phyloP scores from a whole-genome alignment of 2,113 vertebrate genomes.

The Plestiodon gilberti region DNA sequence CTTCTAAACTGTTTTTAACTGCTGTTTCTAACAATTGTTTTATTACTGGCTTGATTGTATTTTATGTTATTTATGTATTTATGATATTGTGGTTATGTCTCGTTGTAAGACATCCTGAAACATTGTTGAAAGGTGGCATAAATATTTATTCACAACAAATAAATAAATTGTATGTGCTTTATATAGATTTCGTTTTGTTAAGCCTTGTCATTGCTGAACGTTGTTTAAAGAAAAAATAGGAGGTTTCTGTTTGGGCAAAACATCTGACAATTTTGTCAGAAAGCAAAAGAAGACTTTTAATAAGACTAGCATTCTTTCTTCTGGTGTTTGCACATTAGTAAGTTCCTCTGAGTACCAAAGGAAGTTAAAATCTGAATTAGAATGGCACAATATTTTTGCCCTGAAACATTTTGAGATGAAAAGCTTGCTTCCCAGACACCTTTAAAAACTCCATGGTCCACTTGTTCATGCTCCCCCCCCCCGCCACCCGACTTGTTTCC shows the following conservation, averaged over 20 bases:
- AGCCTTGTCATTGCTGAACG: not conserved
- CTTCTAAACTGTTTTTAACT: no score
- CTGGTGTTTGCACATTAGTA: no score
- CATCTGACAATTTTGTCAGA: not conserved
- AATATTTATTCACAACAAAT: no score
- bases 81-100: no score
- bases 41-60: no score
- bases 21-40: no score
- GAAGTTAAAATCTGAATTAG: not conserved
- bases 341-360: not conserved
- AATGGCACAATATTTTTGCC: not conserved
- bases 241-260: not conserved
- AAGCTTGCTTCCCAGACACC: not conserved
- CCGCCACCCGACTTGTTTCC: accelerated
- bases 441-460: no score
- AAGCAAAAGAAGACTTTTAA: not conserved
- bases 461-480: not conserved
- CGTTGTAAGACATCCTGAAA: no score
- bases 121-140: no score
- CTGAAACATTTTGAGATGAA: not conserved
- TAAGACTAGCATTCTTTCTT: not conserved
- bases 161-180: no score
- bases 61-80: no score
- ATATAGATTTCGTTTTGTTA: no score
- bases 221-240: not conserved